Evolutionary conservation across 2,888 invertebrate species (phyloP), one percentile per base, ranked within the genome.

Genomic region (Scelioninae gen. 1): DNA sequence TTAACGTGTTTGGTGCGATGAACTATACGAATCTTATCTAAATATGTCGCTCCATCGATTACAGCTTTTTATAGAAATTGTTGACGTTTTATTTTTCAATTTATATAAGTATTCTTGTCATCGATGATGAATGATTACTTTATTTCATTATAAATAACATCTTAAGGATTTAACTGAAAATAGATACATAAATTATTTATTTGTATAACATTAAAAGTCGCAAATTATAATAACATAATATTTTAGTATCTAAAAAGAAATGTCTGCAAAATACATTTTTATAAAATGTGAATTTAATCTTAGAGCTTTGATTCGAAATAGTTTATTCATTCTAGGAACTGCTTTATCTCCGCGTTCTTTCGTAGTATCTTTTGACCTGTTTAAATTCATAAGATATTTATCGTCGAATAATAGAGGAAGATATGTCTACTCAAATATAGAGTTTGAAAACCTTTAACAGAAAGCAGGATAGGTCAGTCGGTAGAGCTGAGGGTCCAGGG

Each of bases 401-500:
- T 23, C 23, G 23, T 23, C 4, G 23, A 23, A 23, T 23, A 23
- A 23, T 23, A 23, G 23, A 23, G 4, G 23, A 23, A 23, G 23
- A 23, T 13, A 45, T 45, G 10, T 11, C 15, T 45, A n/a, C 15
- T 45, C 6, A 45, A 45, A 45, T 3, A 45, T 1, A 6, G 15
- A 11, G 45, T 13, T 23, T 23, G 23, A 23, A 23, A 4, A 23
- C 23, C 4, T 1, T 2, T 2, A 23, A 23, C 4, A 23, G 23
- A 23, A 23, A 4, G 91, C 91, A 87, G 89, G 89, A 90, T 91
- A 92, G 91, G 91, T 91, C 91, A 91, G 90, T 90, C 91, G 92
- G 91, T 92, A 91, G 91, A 92, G 91, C 91, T 91, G 90, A 91
- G 91, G 91, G 91, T 92, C 91, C 90, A 91, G 91, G 92, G 92